Evolutionary conservation across 2,113 vertebrate species (phyloP), one percentile per base, ranked within the genome.

Genomic region (Narcine bancroftii): DNA sequence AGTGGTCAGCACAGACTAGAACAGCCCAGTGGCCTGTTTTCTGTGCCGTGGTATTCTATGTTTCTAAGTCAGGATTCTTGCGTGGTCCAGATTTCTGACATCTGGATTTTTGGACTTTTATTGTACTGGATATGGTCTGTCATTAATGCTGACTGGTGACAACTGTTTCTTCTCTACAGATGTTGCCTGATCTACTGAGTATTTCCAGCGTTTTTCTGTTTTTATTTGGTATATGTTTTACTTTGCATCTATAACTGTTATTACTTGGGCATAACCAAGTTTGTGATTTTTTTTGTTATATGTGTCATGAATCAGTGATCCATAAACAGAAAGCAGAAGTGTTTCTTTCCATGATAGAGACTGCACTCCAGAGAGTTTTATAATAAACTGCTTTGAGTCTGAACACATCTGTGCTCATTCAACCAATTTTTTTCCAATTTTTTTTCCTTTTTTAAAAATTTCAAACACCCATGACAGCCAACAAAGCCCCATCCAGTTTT

Each of bases 321-420:
- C 66, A 26, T 69, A 69, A 47, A 2, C 89, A 91, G 65, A 91
- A 91, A 91, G 89, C 89, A 91, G 89, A 91, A 91, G 89, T 91
- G 36, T 69, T 47, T 91, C 65, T 91, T 91, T 91, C 89, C 89
- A 47, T 91, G 89, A 13, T 47, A 26, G 5, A n/a, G 10, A 39
- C 63, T 91, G 65, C 33, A 47, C 87, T 91, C 24, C 24, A 71
- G 36, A 65, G 89, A n/a, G 89, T 24, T 69, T 91, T 91, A 17
- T 91, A 24, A 45, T 15, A 69, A 45, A 47, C 24, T 69, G 47
- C 3, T 69, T 53, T 42, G 21, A 69, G 53, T 60, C n/a, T 60
- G n/a, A 60, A 60, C 81, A 87, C 81, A 87, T n/a, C 50, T 69
- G 60, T 91, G 89, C 29, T 91, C 63, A 69, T 45, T 91, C 65